phyloP scores from a whole-genome alignment of 1,140 invertebrate species.

The Ooceraea biroi region DNA sequence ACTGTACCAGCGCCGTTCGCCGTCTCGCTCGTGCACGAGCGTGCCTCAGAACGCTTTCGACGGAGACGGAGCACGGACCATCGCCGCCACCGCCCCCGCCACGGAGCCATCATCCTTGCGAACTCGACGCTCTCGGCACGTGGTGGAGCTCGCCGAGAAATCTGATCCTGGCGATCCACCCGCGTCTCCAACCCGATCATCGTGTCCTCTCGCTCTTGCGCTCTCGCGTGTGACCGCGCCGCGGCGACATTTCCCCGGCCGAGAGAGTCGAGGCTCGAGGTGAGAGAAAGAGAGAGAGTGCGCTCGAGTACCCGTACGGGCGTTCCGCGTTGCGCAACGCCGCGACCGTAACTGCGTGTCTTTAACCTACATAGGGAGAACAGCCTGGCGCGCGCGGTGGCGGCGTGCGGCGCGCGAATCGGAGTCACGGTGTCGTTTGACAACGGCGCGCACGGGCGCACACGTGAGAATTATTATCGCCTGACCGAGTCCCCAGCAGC shows the following conservation, averaged over 20 bases:
- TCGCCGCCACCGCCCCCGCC: no score
- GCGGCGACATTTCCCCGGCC: slow-evolving; percentile 9
- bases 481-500: slow-evolving; percentile 62
- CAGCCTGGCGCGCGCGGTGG: slow-evolving; percentile 14
- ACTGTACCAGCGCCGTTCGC: slow-evolving; percentile 76
- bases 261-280: neutral
- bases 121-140: slow-evolving; percentile 15
- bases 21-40: slow-evolving; percentile 2
- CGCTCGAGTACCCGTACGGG: slow-evolving; percentile 2
- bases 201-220: neutral
- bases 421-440: slow-evolving; percentile 71
- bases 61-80: neutral
- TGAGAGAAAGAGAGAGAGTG: no score
- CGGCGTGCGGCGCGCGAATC: slow-evolving; percentile 43
- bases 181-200: neutral
- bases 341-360: slow-evolving; percentile 67
- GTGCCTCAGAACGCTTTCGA: neutral
- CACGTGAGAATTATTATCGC: slow-evolving; percentile 76
- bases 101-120: slow-evolving; percentile 33
- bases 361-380: slow-evolving; percentile 67
- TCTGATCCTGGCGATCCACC: neutral
- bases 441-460: slow-evolving; percentile 56
- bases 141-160: slow-evolving; percentile 36
- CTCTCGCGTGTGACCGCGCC: neutral
- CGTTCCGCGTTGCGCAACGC: slow-evolving; percentile 64